Conservation (phyloP, 2,888 invertebrate genomes). For the Hyles lineata region DNA sequence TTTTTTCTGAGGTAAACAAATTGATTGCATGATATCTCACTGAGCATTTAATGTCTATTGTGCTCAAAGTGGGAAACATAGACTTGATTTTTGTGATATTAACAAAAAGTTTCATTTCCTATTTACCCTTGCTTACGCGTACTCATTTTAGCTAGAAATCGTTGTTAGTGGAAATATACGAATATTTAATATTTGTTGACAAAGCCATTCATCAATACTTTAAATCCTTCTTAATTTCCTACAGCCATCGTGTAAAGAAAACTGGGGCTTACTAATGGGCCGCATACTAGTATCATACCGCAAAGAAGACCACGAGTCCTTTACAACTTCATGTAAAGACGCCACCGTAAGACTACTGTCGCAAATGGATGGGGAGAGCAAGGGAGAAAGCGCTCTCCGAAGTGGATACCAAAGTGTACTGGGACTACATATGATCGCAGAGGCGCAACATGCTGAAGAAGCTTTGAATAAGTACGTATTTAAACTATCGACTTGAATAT, state of each 20-base stretch:
- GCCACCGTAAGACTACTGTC: slow-evolving; percentile 63
- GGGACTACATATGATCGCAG: slow-evolving; percentile 75
- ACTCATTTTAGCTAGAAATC: too few relatives aligned
- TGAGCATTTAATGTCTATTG: too few relatives aligned
- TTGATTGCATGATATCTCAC: too few relatives aligned
- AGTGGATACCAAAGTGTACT: slow-evolving; percentile 77
- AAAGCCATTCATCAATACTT: neutral
- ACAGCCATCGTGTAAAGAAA: slow-evolving; percentile 76
- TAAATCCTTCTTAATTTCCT: slow-evolving; percentile 33
- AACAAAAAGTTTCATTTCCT: too few relatives aligned
- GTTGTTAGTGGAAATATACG: too few relatives aligned
- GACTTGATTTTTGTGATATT: too few relatives aligned
- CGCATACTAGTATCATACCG: slow-evolving; percentile 87
- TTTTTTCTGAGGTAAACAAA: too few relatives aligned
- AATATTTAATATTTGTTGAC: too few relatives aligned
- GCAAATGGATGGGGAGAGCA: slow-evolving; percentile 72
- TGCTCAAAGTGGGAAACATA: too few relatives aligned
- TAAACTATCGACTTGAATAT: slow-evolving; percentile 7
- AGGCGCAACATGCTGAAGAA: slow-evolving; percentile 70
- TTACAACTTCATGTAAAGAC: slow-evolving; percentile 71
- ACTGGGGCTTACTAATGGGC: slow-evolving; percentile 92
- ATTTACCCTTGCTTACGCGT: too few relatives aligned
- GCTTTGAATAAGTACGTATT: slow-evolving; percentile 61
- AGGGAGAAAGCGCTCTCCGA: slow-evolving; percentile 72
- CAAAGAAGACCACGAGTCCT: slow-evolving; percentile 60